Evolutionary conservation across 2,888 invertebrate genomes (phyloP).

Genomic region (Notodonta ziczac): DNA sequence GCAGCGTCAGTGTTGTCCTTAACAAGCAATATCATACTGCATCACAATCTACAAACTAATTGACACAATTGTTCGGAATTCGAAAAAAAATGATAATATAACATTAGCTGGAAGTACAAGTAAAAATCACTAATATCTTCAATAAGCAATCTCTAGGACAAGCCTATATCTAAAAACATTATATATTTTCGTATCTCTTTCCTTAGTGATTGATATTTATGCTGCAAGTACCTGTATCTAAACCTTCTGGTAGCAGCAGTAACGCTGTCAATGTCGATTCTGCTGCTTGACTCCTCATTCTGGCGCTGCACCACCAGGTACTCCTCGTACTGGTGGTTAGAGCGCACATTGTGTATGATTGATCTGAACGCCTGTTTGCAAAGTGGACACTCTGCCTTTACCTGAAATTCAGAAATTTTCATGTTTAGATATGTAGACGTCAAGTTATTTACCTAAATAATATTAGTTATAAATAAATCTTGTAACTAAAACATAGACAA

Average conservation of each 20-base stretch:
- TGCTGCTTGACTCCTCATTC: conserved; percentile 53
- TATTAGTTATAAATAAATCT: too few species aligned
- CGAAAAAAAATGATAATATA: too few species aligned
- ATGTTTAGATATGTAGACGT: neutral
- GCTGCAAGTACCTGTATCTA: conserved; percentile 71
- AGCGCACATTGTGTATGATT: conserved; percentile 96
- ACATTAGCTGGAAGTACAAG: too few species aligned
- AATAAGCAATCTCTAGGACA: too few species aligned
- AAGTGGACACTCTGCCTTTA: conserved; percentile 96
- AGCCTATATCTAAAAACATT: too few species aligned
- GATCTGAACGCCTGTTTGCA: conserved; percentile 96
- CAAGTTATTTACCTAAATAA: neutral
- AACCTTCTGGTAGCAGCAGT: conserved; percentile 67
- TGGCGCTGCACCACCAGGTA: conserved; percentile 85
- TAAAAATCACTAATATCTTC: too few species aligned
- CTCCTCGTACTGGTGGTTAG: conserved; percentile 94
- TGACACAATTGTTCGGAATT: too few species aligned
- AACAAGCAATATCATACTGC: neutral
- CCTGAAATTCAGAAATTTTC: conserved; percentile 76
- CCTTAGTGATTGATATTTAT: too few species aligned
- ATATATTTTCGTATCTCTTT: too few species aligned
- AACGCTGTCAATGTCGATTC: conserved; percentile 63
- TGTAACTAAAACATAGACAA: too few species aligned
- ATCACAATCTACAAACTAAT: too few species aligned
- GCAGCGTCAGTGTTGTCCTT: conserved; percentile 89